A percentile compares a stretch with the other conserved stretches of the same genome.
phyloP scores from a whole-genome alignment of 2,888 invertebrate genomes.

The Silvanus unidentatus region DNA sequence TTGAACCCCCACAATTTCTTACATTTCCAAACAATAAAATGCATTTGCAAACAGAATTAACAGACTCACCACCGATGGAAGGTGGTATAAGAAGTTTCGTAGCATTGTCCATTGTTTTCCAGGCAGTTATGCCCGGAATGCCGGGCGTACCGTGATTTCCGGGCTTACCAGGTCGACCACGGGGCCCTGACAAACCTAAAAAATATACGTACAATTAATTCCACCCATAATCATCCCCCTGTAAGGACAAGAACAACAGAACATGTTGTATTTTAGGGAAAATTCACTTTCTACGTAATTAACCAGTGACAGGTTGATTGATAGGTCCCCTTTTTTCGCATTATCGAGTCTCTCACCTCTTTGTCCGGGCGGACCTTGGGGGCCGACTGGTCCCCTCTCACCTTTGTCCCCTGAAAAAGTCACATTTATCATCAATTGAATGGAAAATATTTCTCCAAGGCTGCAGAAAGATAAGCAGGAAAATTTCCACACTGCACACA shows the following conservation, averaged over 20 bases:
- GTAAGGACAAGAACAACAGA: not conserved
- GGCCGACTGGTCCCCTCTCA: conserved; percentile 62
- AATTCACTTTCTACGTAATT: conserved; percentile 7
- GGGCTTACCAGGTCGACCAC: conserved; percentile 68
- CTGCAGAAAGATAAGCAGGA: too few species aligned
- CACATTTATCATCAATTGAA: conserved; percentile 7
- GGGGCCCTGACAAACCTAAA: conserved; percentile 60
- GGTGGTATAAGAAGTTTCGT: conserved; percentile 77
- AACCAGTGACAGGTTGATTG: conserved; percentile 8
- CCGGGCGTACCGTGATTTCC: conserved; percentile 71
- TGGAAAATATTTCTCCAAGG: too few species aligned
- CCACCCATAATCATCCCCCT: not conserved
- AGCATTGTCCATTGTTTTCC: conserved; percentile 54
- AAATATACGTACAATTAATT: conserved; percentile 10
- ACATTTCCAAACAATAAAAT: too few species aligned
- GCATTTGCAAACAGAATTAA: not conserved
- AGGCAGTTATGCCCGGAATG: conserved; percentile 75
- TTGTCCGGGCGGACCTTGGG: conserved; percentile 67
- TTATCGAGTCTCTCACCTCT: conserved; percentile 48
- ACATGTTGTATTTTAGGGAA: not conserved
- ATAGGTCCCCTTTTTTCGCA: conserved; percentile 5
- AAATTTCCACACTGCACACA: too few species aligned
- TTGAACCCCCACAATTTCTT: too few species aligned
- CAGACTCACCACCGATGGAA: conserved; percentile 63
- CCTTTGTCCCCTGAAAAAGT: conserved; percentile 58